Base-by-base conservation (phyloP, 2,888 invertebrate genomes). In the Lycaena phlaeas region DNA sequence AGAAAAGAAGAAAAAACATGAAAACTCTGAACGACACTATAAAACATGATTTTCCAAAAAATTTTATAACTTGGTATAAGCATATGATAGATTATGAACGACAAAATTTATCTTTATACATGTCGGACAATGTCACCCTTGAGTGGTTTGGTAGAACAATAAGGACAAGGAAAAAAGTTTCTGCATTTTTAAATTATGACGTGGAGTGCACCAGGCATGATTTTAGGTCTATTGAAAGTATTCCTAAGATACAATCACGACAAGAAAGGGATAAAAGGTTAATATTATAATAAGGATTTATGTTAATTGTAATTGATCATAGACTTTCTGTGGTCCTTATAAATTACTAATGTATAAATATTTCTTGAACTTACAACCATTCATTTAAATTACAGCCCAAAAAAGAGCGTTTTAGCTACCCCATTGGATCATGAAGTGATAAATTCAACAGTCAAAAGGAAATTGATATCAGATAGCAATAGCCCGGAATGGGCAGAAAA, bases 131-230 rank as follows among this genome's bases (percentile, higher is more conserved):
- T 56, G 77, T 87, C 1, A 62, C 77, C 1, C 64, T 90, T 2
- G 88, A 90, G 59, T 90, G 89, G 89, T 90, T 90, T 60, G 90
- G 90, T 0, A 74, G 86, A 39, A 88, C 87, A 7, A 74, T 90
- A 4, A 87, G 76, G 57, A 87, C 87, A 0, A 85, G 84, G 47
- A 85, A 82, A 57, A 87, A 87, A 54, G 87, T 90, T 0, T 62
- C 78, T 1, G 64, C 75, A 3, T 90, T 89, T 50, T 53, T 90
- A 2, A 87, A 86, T 52, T 69, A 69, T 69, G 79, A 85, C 36
- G 86, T 87, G 69, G 74, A 81, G 40, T 76, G 74, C 48, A 76
- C 86, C 1, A 71, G 68, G 29, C 87, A 87, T 59, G 68, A 78
- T 48, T 87, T 87, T 43, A 68, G 71, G 11, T 64, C 74, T 1